A percentile compares a stretch with the other conserved stretches of the same genome.
Conservation (phyloP, 2,113 vertebrate genomes). For the Hippocampus abdominalis region DNA sequence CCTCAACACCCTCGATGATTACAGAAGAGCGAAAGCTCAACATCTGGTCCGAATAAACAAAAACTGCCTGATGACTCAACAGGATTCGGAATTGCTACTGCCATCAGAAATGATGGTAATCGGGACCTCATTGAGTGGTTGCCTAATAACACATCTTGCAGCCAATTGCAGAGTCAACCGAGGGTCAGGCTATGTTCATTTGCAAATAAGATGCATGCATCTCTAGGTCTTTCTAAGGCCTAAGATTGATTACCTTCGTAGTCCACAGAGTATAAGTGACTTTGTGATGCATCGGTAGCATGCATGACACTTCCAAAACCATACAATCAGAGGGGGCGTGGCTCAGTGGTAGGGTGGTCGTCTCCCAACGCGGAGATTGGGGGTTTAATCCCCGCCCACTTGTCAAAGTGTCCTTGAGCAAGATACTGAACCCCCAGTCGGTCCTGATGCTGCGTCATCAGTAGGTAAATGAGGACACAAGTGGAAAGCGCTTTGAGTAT, state of each 20-base stretch:
- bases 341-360: too few relatives aligned
- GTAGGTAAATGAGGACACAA: too few relatives aligned
- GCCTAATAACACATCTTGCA: slow-evolving; percentile 51
- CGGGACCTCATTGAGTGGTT: slow-evolving; percentile 37
- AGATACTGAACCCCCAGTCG: too few relatives aligned
- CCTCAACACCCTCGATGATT: slow-evolving; percentile 1
- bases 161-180: slow-evolving; percentile 39
- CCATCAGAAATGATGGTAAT: slow-evolving; percentile 44
- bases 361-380: too few relatives aligned
- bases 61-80: slow-evolving; percentile 38
- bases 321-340: not conserved
- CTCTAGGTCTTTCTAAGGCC: not conserved
- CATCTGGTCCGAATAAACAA: slow-evolving; percentile 53
- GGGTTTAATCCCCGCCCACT: too few relatives aligned
- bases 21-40: slow-evolving; percentile 28
- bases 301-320: not conserved
- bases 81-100: slow-evolving; percentile 30
- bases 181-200: slow-evolving; percentile 18
- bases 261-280: not conserved
- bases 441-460: too few relatives aligned
- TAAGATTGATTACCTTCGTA: not conserved
- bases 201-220: not conserved
- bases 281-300: not conserved
- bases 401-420: too few relatives aligned
- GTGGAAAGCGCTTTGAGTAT: too few relatives aligned